Conservation (phyloP, 2,113 vertebrate species). For the Rhabdornis inornatus region DNA sequence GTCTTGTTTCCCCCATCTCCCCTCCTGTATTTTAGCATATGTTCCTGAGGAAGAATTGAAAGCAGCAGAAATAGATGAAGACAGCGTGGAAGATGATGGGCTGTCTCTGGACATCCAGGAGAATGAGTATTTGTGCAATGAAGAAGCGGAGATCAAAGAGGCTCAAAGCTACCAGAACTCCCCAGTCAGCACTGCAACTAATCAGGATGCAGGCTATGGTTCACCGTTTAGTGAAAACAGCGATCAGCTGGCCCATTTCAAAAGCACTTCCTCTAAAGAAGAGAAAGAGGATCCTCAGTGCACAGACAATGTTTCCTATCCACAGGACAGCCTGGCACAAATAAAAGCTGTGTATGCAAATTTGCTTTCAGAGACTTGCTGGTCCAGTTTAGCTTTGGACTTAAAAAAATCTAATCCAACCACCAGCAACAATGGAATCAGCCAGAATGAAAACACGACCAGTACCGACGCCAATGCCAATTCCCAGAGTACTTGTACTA, state of each 20-base stretch:
- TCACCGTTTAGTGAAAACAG: constrained; percentile 95
- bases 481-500: constrained; percentile 32
- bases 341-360: constrained; percentile 97
- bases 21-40: constrained; percentile 85
- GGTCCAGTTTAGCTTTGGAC: constrained; percentile 92
- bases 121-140: constrained; percentile 85
- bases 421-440: constrained; percentile 77
- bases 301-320: constrained; percentile 79
- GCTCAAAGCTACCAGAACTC: constrained; percentile 93
- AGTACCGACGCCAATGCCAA: constrained; percentile 32
- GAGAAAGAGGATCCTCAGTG: constrained; percentile 83
- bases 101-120: constrained; percentile 89
- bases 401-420: constrained; percentile 86
- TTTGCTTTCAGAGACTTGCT: constrained; percentile 94
- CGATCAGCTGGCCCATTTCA: constrained; percentile 88
- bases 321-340: constrained; percentile 95
- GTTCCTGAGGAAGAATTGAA: constrained; percentile 95
- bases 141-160: constrained; percentile 88
- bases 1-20: neutral
- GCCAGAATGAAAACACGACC: constrained; percentile 70
- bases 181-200: constrained; percentile 92
- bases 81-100: constrained; percentile 85
- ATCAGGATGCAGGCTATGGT: constrained; percentile 92
- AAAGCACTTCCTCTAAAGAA: constrained; percentile 83
- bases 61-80: constrained; percentile 85